Conservation (phyloP, 1,140 invertebrate species). For the Drosophila parvula region DNA sequence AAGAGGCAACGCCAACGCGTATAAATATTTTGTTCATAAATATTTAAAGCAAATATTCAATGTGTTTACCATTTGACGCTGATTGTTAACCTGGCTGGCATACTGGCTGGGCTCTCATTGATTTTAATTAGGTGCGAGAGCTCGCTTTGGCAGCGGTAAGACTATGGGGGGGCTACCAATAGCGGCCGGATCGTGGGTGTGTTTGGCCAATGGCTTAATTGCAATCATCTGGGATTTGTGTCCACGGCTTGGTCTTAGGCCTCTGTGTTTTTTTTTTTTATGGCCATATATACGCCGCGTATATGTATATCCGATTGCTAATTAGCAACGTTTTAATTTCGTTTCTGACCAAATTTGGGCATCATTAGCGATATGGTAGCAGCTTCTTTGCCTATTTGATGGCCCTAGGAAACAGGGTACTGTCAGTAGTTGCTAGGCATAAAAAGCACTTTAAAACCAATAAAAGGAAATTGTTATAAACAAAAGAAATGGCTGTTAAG, state of each 20-base stretch:
- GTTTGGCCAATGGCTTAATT: constrained; percentile 34
- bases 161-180: background rate
- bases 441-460: background rate
- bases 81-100: constrained; percentile 18
- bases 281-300: constrained; percentile 12
- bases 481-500: no score
- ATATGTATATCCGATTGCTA: constrained; percentile 25
- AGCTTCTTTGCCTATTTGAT: no score
- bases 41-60: constrained; percentile 55
- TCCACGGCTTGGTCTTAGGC: constrained; percentile 7
- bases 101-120: constrained; percentile 20
- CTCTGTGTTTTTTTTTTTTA: constrained; percentile 4
- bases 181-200: constrained; percentile 64
- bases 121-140: constrained; percentile 58
- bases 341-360: constrained; percentile 51
- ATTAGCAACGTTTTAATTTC: constrained; percentile 47
- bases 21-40: constrained; percentile 52
- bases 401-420: background rate
- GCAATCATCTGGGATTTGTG: constrained; percentile 20
- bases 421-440: no score
- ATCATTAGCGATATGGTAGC: constrained; percentile 44
- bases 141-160: background rate
- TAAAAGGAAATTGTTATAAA: no score
- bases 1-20: constrained; percentile 39
- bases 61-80: constrained; percentile 16